Evolutionary conservation across 1,140 invertebrate genomes (phyloP), one percentile per base, ranked within the genome.

Genomic region (Formica exsecta): DNA sequence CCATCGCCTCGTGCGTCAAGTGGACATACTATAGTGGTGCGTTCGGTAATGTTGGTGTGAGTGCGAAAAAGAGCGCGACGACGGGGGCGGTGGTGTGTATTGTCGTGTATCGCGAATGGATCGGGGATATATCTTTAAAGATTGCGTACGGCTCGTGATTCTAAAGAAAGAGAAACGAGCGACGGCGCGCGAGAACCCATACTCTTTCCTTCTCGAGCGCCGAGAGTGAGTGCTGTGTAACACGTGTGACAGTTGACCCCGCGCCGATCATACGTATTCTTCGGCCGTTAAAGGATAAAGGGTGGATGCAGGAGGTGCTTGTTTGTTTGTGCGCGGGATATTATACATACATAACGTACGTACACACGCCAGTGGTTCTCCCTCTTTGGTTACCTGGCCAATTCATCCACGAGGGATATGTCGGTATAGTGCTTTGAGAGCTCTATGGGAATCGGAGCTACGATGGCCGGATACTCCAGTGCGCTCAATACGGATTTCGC

Each of bases 191-290:
- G 80, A 36, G 19, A 80, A 57, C 70, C 57, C 66, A 75, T 74
- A 57, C 36, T 62, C 51, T 62, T 54, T 51, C 44, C 44, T 32
- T 32, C 32, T 36, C 59, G 51, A n/a, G 22, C 59, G 29, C 38
- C 54, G 54, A 38, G 19, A 11, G 71, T 54, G 9, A 41, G 75
- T 19, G 48, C 29, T 81, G 88, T 89, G 74, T 19, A 87, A 75
- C 88, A 89, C 88, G 87, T 83, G 88, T 86, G 88, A 89, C 88
- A 86, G 75, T 89, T 89, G 64, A 38, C 61, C 65, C 76, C 48
- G 64, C 65, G 71, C 68, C 68, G 79, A 83, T 83, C 36, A 73
- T 83, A 74, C 79, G 79, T 83, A 22, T 74, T 64, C 79, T 61
- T 62, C 54, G 68, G 38, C 68, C 36, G 68, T 68, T 29, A 48